Conservation (phyloP, 1,140 invertebrate genomes). For the Phortica variegata region DNA sequence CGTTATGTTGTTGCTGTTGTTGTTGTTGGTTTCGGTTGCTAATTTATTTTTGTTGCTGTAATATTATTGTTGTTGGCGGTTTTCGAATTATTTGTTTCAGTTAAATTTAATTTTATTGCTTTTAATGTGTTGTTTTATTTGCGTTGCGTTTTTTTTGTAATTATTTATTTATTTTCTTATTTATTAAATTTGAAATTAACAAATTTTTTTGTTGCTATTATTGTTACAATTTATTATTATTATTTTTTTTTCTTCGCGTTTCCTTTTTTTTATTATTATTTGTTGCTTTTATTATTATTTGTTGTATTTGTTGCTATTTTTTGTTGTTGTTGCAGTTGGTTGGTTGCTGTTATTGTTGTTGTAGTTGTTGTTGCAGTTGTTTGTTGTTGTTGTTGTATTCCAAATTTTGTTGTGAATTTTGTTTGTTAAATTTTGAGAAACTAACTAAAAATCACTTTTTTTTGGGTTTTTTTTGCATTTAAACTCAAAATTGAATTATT, state of each 20-base stretch:
- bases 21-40: conserved; percentile 17
- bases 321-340: conserved; percentile 27
- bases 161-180: conserved; percentile 11
- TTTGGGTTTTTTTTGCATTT: conserved; percentile 34
- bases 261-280: conserved; percentile 22
- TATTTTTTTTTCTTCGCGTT: conserved; percentile 15
- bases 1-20: conserved; percentile 20
- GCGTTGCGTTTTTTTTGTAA: conserved; percentile 3
- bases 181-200: not conserved
- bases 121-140: conserved; percentile 20
- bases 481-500: conserved; percentile 24
- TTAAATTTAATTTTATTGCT: conserved; percentile 16
- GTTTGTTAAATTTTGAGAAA: conserved; percentile 58
- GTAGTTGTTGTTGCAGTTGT: conserved; percentile 29
- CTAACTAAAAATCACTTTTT: conserved; percentile 55
- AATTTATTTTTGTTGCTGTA: conserved; percentile 20
- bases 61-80: conserved; percentile 23
- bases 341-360: conserved; percentile 3
- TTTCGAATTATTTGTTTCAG: conserved; percentile 16
- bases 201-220: conserved; percentile 20
- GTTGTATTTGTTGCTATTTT: conserved; percentile 32
- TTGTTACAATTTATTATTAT: conserved; percentile 9
- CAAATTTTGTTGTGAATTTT: conserved; percentile 56
- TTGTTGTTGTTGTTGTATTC: conserved; percentile 52
- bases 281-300: conserved; percentile 24